These are phyloP conservation scores for Sylvicola fuscatus DNA, from an alignment of 2,888 invertebrate species.

Conservation along the genomic window DNA sequence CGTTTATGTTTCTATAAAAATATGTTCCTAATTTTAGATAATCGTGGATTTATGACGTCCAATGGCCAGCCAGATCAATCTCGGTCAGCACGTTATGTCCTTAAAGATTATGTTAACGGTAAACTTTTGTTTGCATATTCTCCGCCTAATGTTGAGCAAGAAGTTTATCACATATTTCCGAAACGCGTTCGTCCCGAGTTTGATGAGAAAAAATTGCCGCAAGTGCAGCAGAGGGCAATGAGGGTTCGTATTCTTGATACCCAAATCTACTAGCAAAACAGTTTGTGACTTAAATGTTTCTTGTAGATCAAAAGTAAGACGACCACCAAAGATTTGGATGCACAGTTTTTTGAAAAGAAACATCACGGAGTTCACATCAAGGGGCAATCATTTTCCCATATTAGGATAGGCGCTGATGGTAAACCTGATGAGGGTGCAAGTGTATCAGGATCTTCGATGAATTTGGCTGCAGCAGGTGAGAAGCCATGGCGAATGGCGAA, in stretches of 20 bases:
- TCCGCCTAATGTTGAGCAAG: constrained; percentile 49
- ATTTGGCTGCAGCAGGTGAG: constrained; percentile 10
- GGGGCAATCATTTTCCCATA: constrained; percentile 21
- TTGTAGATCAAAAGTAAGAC: constrained; percentile 17
- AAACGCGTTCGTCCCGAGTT: constrained; percentile 23
- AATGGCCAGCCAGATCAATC: constrained; percentile 89
- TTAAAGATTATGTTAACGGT: constrained; percentile 85
- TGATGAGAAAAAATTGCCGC: constrained; percentile 28
- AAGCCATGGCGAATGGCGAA: constrained; percentile 77
- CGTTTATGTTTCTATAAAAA: constrained; percentile 4
- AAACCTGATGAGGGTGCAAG: constrained; percentile 6
- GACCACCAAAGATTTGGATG: constrained; percentile 37
- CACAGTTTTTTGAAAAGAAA: constrained; percentile 32
- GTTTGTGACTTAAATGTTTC: constrained; percentile 5
- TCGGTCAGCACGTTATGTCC: constrained; percentile 67
- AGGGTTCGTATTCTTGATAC: background rate
- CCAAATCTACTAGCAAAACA: background rate
- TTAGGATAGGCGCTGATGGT: constrained; percentile 15
- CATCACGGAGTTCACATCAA: constrained; percentile 21
- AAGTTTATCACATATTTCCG: constrained; percentile 37
- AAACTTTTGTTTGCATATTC: constrained; percentile 62
- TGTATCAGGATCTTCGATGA: constrained; percentile 7
- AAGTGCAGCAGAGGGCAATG: constrained; percentile 32
- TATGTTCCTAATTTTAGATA: constrained; percentile 33
- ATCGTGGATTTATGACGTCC: constrained; percentile 92